Conservation (phyloP, 2,888 invertebrate genomes). For the Cacoxenus indagator region DNA sequence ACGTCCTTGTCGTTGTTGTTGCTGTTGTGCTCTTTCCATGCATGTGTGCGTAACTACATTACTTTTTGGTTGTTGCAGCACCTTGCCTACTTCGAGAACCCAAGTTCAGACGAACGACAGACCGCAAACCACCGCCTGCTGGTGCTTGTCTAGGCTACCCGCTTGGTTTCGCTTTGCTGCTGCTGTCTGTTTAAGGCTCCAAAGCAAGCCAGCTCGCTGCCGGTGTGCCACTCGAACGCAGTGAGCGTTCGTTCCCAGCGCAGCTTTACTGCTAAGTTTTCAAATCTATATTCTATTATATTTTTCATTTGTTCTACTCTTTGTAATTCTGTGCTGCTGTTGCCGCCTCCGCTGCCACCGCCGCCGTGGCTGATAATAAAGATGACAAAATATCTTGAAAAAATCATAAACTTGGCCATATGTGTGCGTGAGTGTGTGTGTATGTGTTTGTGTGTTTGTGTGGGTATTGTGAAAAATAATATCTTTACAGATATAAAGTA, state of each 20-base stretch:
- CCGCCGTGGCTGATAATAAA: constrained; percentile 54
- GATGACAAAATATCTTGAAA: constrained; percentile 64
- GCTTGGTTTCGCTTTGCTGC: too few relatives aligned
- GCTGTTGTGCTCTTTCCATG: neutral
- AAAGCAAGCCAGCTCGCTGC: too few relatives aligned
- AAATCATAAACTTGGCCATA: constrained; percentile 65
- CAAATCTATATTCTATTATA: constrained; percentile 4
- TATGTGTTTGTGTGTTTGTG: constrained; percentile 56
- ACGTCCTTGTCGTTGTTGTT: neutral
- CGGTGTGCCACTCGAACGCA: constrained; percentile 8
- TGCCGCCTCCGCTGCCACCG: too few relatives aligned
- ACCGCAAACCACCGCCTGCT: neutral
- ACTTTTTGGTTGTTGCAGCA: constrained; percentile 15
- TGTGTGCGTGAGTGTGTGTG: too few relatives aligned
- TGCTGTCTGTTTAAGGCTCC: neutral
- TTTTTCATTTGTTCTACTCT: neutral
- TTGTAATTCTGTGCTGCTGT: neutral
- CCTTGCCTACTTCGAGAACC: too few relatives aligned
- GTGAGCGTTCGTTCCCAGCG: neutral
- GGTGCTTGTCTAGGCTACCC: neutral
- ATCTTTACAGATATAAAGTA: constrained; percentile 63
- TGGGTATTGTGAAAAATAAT: constrained; percentile 62
- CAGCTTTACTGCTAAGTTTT: neutral
- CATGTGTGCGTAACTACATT: neutral
- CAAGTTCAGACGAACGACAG: too few relatives aligned